A percentile compares a stretch with the other conserved stretches of the same genome.
phyloP scores from a whole-genome alignment of 2,113 vertebrate species.

The Balaenoptera acutorostrata region DNA sequence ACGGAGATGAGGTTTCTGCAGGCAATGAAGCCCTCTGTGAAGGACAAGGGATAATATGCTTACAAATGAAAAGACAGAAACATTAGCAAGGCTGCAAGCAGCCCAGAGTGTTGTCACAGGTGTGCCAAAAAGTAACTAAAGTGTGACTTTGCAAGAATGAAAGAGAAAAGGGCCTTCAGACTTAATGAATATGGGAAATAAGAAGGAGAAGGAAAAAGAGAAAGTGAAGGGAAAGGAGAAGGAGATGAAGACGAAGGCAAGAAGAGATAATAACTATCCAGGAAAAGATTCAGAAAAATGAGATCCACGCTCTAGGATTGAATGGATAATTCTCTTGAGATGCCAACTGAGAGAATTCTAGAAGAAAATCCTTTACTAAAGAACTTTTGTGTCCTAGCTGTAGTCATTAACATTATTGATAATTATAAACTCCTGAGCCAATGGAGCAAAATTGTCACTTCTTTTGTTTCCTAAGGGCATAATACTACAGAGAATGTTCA shows the following conservation, averaged over 20 bases:
- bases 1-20: slow-evolving; percentile 64
- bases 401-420: slow-evolving; percentile 2
- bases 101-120: slow-evolving; percentile 26
- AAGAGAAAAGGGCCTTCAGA: not conserved
- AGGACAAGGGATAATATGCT: slow-evolving; percentile 71
- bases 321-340: not conserved
- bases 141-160: not conserved
- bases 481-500: not conserved
- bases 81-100: slow-evolving; percentile 31
- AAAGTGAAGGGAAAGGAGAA: not conserved
- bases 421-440: not conserved
- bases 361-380: not conserved
- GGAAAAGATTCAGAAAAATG: not conserved
- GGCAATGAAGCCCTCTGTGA: slow-evolving; percentile 41
- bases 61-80: slow-evolving; percentile 65
- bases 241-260: not conserved
- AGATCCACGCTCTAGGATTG: not conserved
- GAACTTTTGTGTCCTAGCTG: not conserved
- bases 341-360: not conserved
- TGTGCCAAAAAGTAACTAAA: slow-evolving; percentile 47
- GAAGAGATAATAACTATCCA: not conserved
- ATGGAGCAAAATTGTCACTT: not conserved
- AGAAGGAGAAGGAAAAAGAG: not conserved
- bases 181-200: not conserved
- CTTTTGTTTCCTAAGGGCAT: not conserved